Evolutionary conservation across 2,797 vertebrate species (phyloP).

Genomic region (Petrocephalus schoutedeni): DNA sequence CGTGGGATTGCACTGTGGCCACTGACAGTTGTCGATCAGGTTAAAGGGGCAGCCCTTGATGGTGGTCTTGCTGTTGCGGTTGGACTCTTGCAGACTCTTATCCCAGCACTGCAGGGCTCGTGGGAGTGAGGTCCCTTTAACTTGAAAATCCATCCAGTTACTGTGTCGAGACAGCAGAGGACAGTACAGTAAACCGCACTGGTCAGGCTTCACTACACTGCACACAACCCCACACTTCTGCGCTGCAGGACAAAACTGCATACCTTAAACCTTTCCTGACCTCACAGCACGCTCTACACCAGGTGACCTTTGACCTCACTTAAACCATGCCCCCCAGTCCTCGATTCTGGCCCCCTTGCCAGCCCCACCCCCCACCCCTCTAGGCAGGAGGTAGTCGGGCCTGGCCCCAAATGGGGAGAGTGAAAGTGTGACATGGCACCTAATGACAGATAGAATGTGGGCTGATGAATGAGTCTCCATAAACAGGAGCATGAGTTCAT

Average conservation of each 20-base stretch:
- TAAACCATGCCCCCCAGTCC: constrained; percentile 31
- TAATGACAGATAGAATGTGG: constrained; percentile 53
- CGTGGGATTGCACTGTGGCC: constrained; percentile 78
- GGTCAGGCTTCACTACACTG: constrained; percentile 2
- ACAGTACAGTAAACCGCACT: neutral
- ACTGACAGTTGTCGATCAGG: constrained; percentile 70
- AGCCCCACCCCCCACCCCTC: constrained; percentile 17
- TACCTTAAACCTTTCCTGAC: constrained; percentile 17
- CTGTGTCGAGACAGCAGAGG: constrained; percentile 43
- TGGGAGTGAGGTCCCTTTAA: constrained; percentile 66
- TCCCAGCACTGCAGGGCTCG: constrained; percentile 78
- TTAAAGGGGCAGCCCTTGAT: constrained; percentile 72
- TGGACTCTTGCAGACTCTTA: constrained; percentile 67
- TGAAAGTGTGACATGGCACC: constrained; percentile 57
- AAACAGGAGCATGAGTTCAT: constrained; percentile 56
- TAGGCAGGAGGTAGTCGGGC: constrained; percentile 12
- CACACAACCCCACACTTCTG: neutral
- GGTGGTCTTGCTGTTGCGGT: constrained; percentile 61
- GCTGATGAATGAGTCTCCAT: constrained; percentile 46
- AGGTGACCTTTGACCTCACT: constrained; percentile 25
- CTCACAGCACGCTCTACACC: constrained; percentile 21
- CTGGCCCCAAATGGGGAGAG: constrained; percentile 37
- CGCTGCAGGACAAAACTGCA: constrained; percentile 23
- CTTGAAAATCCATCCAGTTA: constrained; percentile 72
- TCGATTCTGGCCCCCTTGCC: constrained; percentile 20